Percentiles rank a stretch among this genome's conserved stretches.
Evolutionary conservation across 1,140 invertebrate genomes (phyloP).

Genomic region (Drosophila insularis): DNA sequence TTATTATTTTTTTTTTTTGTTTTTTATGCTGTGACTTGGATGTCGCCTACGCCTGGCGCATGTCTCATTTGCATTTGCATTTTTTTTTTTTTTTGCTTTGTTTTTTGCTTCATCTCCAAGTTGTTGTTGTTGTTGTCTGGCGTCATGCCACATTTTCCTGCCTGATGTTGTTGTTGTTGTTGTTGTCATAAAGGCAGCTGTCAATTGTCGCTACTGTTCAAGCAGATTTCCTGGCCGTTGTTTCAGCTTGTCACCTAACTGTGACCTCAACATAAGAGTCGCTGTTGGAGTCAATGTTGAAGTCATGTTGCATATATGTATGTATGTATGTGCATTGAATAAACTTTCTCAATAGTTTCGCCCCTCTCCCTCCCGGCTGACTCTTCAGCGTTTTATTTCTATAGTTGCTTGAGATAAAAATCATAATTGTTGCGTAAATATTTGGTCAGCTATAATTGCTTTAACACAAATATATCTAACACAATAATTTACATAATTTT

Average conservation of each 20-base stretch:
- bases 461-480: constrained; percentile 67
- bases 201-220: constrained; percentile 64
- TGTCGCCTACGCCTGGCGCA: constrained; percentile 65
- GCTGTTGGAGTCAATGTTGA: not conserved
- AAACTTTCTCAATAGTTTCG: not conserved
- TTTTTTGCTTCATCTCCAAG: not conserved
- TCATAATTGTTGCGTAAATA: constrained; percentile 78
- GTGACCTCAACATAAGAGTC: constrained; percentile 8
- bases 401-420: constrained; percentile 49
- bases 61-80: constrained; percentile 65
- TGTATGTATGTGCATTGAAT: not conserved
- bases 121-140: constrained; percentile 36
- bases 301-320: not conserved
- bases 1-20: not conserved
- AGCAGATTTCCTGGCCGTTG: constrained; percentile 19
- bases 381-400: not conserved
- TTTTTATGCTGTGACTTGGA: constrained; percentile 26
- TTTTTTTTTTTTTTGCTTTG: not conserved
- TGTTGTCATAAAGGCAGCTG: constrained; percentile 61
- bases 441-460: constrained; percentile 77
- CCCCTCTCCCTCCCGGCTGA: not conserved
- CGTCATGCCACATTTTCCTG: constrained; percentile 66
- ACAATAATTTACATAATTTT: constrained; percentile 78
- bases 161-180: constrained; percentile 37
- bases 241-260: constrained; percentile 29